phyloP scores from a whole-genome alignment of 30 jellyfish, hydroid and myxozoan species.

The Hydractinia echinata region DNA sequence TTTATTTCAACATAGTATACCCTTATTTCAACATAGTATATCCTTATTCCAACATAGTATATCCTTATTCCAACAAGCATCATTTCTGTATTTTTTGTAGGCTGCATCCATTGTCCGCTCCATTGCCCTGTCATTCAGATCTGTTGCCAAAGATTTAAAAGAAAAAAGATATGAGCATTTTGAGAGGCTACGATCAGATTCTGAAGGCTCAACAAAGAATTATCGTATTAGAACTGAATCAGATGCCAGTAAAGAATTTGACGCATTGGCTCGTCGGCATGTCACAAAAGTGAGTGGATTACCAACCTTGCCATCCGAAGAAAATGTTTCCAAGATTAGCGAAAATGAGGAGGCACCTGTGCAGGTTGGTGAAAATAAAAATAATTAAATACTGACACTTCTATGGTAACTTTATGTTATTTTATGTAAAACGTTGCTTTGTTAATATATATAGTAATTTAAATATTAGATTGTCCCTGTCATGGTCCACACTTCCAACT shows the following conservation, averaged over 20 bases:
- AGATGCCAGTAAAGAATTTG: slow-evolving; percentile 43
- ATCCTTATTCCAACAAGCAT: not conserved
- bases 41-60: no score
- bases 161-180: slow-evolving; percentile 52
- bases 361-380: not conserved
- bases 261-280: slow-evolving; percentile 23
- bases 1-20: no score
- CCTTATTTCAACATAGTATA: no score
- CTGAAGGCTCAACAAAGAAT: slow-evolving; percentile 62
- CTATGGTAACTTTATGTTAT: not conserved
- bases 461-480: no score
- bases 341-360: not conserved
- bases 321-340: not conserved
- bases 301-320: slow-evolving; percentile 36
- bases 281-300: not conserved
- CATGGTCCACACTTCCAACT: not conserved
- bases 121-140: slow-evolving; percentile 81
- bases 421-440: not conserved
- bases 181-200: slow-evolving; percentile 70
- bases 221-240: slow-evolving; percentile 41
- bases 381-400: not conserved
- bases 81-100: not conserved
- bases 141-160: slow-evolving; percentile 70
- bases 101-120: slow-evolving; percentile 58
- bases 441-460: no score